phyloP scores from a whole-genome alignment of 2,797 vertebrate species.

The Alfaro cultratus region DNA sequence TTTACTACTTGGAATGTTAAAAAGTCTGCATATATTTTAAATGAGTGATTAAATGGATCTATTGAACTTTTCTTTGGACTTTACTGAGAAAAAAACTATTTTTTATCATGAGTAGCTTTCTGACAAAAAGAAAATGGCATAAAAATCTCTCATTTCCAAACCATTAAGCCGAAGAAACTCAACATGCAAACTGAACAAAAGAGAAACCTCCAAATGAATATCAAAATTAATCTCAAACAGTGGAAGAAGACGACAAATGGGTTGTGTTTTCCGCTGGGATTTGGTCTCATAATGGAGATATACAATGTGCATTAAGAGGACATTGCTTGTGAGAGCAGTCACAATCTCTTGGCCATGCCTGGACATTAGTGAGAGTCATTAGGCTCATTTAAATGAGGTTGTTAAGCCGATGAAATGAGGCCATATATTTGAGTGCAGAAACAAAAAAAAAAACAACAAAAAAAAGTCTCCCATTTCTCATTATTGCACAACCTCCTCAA shows the following conservation, averaged over 20 bases:
- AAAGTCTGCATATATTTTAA: constrained; percentile 29
- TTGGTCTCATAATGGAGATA: constrained; percentile 74
- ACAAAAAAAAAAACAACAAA: constrained; percentile 66
- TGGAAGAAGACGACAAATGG: constrained; percentile 64
- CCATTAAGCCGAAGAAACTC: constrained; percentile 17
- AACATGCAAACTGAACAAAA: constrained; percentile 21
- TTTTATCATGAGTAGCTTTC: background rate
- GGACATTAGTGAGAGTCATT: constrained; percentile 82
- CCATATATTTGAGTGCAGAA: constrained; percentile 73
- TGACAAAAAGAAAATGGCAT: constrained; percentile 10
- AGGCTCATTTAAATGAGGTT: constrained; percentile 81
- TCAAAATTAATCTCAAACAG: constrained; percentile 47
- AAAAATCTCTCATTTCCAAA: background rate
- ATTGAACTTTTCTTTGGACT: constrained; percentile 18
- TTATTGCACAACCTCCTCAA: constrained; percentile 43
- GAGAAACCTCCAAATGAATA: constrained; percentile 12
- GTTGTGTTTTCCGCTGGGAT: constrained; percentile 64
- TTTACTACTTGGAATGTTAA: constrained; percentile 19
- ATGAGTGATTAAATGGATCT: constrained; percentile 30
- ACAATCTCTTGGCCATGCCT: constrained; percentile 72
- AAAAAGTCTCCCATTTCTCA: constrained; percentile 60
- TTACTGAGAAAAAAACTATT: constrained; percentile 2
- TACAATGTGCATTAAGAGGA: constrained; percentile 70
- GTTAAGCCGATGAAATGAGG: constrained; percentile 82
- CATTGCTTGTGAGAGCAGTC: constrained; percentile 66